A percentile compares a stretch with the other conserved stretches of the same genome.
These are phyloP conservation scores for Cochlearius cochlearius DNA, from an alignment of 2,113 vertebrate species.

Conservation along the genomic window DNA sequence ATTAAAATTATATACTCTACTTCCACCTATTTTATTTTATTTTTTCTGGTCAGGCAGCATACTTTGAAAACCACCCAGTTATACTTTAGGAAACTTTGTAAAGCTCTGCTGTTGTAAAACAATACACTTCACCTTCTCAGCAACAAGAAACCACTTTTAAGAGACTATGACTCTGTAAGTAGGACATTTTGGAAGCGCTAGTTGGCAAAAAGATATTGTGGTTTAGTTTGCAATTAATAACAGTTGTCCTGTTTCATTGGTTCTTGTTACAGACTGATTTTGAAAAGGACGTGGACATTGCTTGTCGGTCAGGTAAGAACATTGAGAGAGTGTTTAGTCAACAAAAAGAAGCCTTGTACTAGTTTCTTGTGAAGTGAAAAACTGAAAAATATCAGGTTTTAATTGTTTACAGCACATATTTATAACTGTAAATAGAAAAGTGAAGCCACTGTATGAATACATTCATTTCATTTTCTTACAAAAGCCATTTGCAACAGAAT, in stretches of 20 bases:
- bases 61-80: conserved; percentile 55
- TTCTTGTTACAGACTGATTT: conserved; percentile 93
- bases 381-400: background rate
- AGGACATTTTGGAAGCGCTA: conserved; percentile 16
- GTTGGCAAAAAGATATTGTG: background rate
- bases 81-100: conserved; percentile 55
- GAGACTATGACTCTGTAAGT: conserved; percentile 36
- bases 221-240: conserved; percentile 41
- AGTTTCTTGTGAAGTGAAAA: background rate
- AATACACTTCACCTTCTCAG: conserved; percentile 34
- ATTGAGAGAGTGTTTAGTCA: background rate
- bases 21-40: conserved; percentile 42
- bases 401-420: background rate
- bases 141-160: conserved; percentile 51
- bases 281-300: conserved; percentile 99
- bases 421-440: background rate
- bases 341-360: background rate
- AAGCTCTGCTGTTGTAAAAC: conserved; percentile 57
- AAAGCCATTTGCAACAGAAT: background rate
- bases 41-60: conserved; percentile 51
- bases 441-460: background rate
- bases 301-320: conserved; percentile 96
- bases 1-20: conserved; percentile 24
- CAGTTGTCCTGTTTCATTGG: conserved; percentile 26
- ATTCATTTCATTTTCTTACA: background rate